phyloP scores from a whole-genome alignment of 2,888 invertebrate genomes.

The Lysandra coridon region DNA sequence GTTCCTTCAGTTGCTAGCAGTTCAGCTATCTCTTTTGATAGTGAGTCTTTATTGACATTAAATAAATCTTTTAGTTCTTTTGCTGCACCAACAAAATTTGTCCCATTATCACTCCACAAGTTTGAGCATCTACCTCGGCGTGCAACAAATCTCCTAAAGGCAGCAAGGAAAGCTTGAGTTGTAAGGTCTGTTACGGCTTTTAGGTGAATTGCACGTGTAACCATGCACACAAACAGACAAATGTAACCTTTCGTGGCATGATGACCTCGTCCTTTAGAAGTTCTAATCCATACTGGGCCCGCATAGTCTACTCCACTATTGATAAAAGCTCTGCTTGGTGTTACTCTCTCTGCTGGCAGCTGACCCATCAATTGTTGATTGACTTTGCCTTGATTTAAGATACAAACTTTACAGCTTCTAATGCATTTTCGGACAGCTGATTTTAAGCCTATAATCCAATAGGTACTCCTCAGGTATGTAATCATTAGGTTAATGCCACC shows the following conservation, averaged over 20 bases:
- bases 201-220: neutral
- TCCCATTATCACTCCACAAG: neutral
- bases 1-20: too few species aligned
- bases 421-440: neutral
- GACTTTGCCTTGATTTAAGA: neutral
- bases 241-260: neutral
- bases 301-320: neutral
- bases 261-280: neutral
- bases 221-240: neutral
- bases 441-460: neutral
- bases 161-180: neutral
- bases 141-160: neutral
- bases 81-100: neutral
- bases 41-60: too few species aligned
- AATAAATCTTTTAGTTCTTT: neutral
- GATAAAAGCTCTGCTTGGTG: neutral
- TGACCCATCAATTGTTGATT: neutral
- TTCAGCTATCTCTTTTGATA: too few species aligned
- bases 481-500: neutral
- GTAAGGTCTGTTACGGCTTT: neutral
- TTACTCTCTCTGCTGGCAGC: neutral
- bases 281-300: neutral
- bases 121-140: neutral
- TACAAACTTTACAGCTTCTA: neutral
- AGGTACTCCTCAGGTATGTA: neutral